Evolutionary conservation across 2,888 invertebrate genomes (phyloP), one percentile per base, ranked within the genome.

Genomic region (Drosophila anomalata): DNA sequence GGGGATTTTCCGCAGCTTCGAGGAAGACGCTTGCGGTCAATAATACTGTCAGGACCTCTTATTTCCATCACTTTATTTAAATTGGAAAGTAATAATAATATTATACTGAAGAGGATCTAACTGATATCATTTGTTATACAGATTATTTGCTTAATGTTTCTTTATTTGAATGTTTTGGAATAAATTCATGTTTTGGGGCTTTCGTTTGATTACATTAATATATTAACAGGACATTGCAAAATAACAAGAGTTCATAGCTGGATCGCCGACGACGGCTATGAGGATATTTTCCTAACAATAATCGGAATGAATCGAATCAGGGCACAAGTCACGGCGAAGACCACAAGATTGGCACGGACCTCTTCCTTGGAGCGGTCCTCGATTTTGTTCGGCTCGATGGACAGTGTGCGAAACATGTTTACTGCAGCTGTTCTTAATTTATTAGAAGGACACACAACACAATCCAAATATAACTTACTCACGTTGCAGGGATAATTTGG

Each of bases 361-460:
- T 88, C 84, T 4, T 65, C 56, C 56, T 71, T 77, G 58, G 75
- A 75, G 1, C 53, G 67, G 2, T 55, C 20, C n/a, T 73, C 65
- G 5, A 54, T n/a, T 5, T 52, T 41, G 12, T 29, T 51, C 1
- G 52, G 12, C 11, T 69, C 77, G 29, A 71, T 44, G 47, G 61
- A 59, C 56, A 58, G 62, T 1, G 75, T 24, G 22, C 77, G 87
- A 33, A 77, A 71, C 88, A 82, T 82, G 3, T 17, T 72, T 24
- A 44, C 68, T 79, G 33, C 14, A 46, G 57, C 17, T 39, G 26
- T n/a, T 26, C 12, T 4, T 5, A 14, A n/a, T 8, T 9, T 8
- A 12, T 20, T 11, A 44, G 20, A n/a, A 11, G 9, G 1, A n/a
- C 17, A 17, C 17, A 17, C 2, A 2, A 14, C 5, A 4, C 11